Base-by-base conservation (phyloP, 2,113 vertebrate species). In the Galbula dea region DNA sequence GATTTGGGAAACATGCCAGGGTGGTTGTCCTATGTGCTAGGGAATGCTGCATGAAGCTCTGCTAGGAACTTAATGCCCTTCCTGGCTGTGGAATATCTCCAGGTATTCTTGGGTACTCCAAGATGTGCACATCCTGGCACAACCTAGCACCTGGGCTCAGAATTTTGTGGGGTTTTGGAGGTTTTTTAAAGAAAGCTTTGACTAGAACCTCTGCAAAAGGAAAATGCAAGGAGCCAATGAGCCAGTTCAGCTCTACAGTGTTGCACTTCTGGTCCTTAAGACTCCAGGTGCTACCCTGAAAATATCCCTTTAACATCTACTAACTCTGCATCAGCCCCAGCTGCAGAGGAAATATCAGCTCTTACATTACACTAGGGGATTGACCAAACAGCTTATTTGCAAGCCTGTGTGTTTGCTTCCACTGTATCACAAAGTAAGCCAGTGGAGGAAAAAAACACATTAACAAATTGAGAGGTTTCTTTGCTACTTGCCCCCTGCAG, bases 281-380 rank as follows among this genome's bases (percentile, higher is more conserved):
- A 87, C 45, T 88, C 89, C 83, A 86, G 91, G 79, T 68, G 66
- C 43, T 79, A 55, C 37, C 63, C 79, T 86, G 91, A 94, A 96
- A 96, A 90, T 26, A 81, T 18, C 43, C 45, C 24, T 77, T 62
- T 26, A 66, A 92, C 89, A 32, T 43, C 59, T 48, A 49, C 43
- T 63, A 62, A 51, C 8, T 92, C 77, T 87, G 67, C 62, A 27
- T 41, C 2, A 3, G 58, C 66, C 77, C 43, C 71, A 73, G 62
- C 78, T 92, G 67, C 87, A 59, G 59, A 82, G 63, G 54, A 54
- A 71, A 87, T 74, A 30, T 92, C 82, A 85, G 94, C 67, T 92
- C 37, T 59, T 54, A 4, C 11, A 32, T 55, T 83, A 36, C 78
- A 58, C 78, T 2, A 54, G 67, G 51, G 74, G 59, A 67, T 34